Evolutionary conservation across 1,140 invertebrate species (phyloP).

Genomic region (Heliconius hewitsoni): DNA sequence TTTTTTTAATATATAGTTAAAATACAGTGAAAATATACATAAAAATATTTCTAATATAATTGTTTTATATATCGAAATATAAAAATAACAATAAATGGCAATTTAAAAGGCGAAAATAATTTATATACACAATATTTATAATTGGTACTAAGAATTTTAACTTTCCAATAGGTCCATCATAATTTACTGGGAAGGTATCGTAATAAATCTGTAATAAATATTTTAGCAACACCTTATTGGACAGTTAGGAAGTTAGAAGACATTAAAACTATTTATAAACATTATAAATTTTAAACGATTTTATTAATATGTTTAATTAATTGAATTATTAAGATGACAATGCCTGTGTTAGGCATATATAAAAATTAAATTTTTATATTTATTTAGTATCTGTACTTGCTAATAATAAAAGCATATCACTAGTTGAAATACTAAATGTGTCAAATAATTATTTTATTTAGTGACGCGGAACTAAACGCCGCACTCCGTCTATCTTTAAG

Average conservation of each 20-base stretch:
- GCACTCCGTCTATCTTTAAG: too few relatives aligned
- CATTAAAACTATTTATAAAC: not conserved
- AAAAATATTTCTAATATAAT: too few relatives aligned
- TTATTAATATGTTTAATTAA: not conserved
- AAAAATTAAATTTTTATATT: not conserved
- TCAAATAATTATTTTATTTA: too few relatives aligned
- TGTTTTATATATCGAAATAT: not conserved
- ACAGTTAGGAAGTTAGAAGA: not conserved
- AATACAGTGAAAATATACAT: not conserved
- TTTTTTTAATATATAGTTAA: not conserved
- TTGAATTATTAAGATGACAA: not conserved
- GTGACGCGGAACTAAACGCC: too few relatives aligned
- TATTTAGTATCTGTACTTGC: not conserved
- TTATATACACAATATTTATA: constrained; percentile 24
- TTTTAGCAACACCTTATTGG: not conserved
- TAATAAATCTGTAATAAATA: not conserved
- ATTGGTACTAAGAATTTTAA: not conserved
- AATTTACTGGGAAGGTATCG: not conserved
- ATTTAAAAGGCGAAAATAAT: constrained; percentile 20
- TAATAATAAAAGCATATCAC: not conserved
- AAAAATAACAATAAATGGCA: constrained; percentile 15
- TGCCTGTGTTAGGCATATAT: not conserved
- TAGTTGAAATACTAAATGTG: not conserved
- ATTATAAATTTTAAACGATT: not conserved
- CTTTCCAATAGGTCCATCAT: not conserved